These are phyloP conservation scores for Choloepus didactylus DNA, from an alignment of 2,797 vertebrate species.

Conservation along the genomic window DNA sequence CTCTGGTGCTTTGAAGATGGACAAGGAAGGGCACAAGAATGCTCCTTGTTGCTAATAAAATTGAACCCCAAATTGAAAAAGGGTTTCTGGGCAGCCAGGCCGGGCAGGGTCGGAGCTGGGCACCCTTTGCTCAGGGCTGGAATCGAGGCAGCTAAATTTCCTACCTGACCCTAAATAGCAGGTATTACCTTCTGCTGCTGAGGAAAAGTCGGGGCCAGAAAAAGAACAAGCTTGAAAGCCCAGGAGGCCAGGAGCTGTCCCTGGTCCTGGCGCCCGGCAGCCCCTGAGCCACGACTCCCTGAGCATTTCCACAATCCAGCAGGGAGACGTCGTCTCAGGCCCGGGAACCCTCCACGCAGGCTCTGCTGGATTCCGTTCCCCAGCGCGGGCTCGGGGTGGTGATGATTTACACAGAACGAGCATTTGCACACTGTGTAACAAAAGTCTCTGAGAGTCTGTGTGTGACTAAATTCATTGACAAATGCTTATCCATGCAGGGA, in stretches of 20 bases:
- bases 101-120: not conserved
- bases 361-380: not conserved
- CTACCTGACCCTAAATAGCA: not conserved
- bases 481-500: not conserved
- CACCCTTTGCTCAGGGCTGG: not conserved
- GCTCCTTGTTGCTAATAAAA: not conserved
- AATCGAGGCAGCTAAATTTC: not conserved
- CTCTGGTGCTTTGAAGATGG: not conserved
- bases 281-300: not conserved
- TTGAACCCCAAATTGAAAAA: not conserved
- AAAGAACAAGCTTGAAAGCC: not conserved
- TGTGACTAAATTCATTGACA: not conserved
- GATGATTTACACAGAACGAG: no score
- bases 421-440: not conserved
- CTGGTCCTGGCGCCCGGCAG: not conserved
- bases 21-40: not conserved
- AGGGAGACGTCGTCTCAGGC: no score
- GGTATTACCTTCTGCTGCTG: not conserved
- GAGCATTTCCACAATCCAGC: not conserved
- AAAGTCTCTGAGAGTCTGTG: not conserved
- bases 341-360: not conserved
- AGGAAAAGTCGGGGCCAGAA: not conserved
- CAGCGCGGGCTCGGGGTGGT: not conserved
- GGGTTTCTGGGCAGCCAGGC: not conserved
- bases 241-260: not conserved